A percentile compares a stretch with the other conserved stretches of the same genome.
phyloP scores from a whole-genome alignment of 2,888 invertebrate genomes.

The Mimas tiliae region DNA sequence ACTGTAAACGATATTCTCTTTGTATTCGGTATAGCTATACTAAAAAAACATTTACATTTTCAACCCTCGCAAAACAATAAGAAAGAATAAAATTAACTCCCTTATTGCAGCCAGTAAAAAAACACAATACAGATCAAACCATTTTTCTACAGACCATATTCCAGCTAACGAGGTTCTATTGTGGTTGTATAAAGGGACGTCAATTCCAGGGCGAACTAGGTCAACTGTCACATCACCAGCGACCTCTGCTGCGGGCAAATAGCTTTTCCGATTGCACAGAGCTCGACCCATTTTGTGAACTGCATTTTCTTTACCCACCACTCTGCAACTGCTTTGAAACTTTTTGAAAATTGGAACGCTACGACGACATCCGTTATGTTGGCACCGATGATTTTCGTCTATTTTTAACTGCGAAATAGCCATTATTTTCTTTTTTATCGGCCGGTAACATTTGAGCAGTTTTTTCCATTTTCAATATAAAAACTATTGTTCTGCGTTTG shows the following conservation, averaged over 20 bases:
- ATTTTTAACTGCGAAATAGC: constrained; percentile 15
- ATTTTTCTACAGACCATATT: constrained; percentile 26
- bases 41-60: neutral
- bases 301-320: constrained; percentile 36
- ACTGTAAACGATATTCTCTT: constrained; percentile 6
- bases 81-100: constrained; percentile 12
- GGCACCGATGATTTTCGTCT: constrained; percentile 6
- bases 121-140: constrained; percentile 19
- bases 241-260: constrained; percentile 45
- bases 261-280: constrained; percentile 41
- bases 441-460: constrained; percentile 28
- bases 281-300: constrained; percentile 45
- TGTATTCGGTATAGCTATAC: neutral
- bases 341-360: constrained; percentile 24
- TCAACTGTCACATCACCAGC: constrained; percentile 54
- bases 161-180: constrained; percentile 63
- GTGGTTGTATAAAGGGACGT: constrained; percentile 52
- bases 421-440: constrained; percentile 30
- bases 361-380: constrained; percentile 5
- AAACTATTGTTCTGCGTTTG: neutral
- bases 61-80: constrained; percentile 15
- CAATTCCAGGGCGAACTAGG: constrained; percentile 53
- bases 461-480: constrained; percentile 22
- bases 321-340: constrained; percentile 26
- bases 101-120: neutral